Evolutionary conservation across 2,888 invertebrate genomes (phyloP).

Genomic region (Brachyopa scutellaris): DNA sequence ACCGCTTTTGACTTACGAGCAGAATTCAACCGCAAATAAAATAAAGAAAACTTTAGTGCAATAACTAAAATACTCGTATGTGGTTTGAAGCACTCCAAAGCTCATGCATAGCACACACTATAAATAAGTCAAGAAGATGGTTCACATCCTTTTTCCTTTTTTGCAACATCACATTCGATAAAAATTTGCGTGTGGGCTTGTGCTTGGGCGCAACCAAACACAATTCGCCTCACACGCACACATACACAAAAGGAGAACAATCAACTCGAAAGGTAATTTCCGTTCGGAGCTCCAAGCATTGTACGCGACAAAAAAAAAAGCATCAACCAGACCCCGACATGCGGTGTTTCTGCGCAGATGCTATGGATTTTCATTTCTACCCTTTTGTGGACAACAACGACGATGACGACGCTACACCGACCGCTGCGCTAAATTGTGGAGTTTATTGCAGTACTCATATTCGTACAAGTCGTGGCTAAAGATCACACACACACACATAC

Average conservation of each 20-base stretch:
- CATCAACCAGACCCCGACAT: conserved; percentile 31
- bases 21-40: conserved; percentile 23
- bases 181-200: conserved; percentile 69
- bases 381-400: conserved; percentile 60
- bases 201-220: conserved; percentile 24
- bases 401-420: conserved; percentile 26
- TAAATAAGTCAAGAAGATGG: conserved; percentile 51
- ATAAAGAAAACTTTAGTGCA: conserved; percentile 9
- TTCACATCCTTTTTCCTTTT: conserved; percentile 58
- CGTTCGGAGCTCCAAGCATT: conserved; percentile 60
- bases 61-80: no score
- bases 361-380: conserved; percentile 72
- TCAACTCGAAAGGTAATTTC: conserved; percentile 68
- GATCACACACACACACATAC: conserved; percentile 44
- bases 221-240: conserved; percentile 30
- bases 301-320: neutral
- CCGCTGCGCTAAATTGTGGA: conserved; percentile 65
- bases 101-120: conserved; percentile 32
- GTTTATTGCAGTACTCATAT: conserved; percentile 58
- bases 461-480: conserved; percentile 31
- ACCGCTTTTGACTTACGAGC: conserved; percentile 4
- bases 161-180: conserved; percentile 45
- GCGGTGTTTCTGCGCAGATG: conserved; percentile 66
- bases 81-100: no score
- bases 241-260: conserved; percentile 21